Conservation (phyloP, 2,888 invertebrate genomes). For the Campoletis raptor region DNA sequence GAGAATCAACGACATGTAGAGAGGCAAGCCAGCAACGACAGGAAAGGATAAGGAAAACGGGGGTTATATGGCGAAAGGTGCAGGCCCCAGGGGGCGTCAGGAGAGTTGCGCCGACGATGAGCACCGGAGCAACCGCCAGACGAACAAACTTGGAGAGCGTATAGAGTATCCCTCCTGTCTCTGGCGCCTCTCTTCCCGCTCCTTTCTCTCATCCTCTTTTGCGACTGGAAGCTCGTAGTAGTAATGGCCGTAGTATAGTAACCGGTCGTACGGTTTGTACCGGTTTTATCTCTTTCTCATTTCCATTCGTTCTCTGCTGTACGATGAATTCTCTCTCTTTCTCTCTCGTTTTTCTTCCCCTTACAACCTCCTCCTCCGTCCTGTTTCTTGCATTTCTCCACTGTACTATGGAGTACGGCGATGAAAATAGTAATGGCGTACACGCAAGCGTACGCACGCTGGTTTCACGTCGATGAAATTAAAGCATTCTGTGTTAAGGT, state of each 20-base stretch:
- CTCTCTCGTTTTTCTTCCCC: not conserved
- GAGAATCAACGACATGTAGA: constrained; percentile 58
- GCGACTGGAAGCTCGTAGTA: constrained; percentile 59
- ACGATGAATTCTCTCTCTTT: constrained; percentile 38
- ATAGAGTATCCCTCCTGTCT: constrained; percentile 32
- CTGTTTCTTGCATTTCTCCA: not conserved
- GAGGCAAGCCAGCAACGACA: constrained; percentile 11
- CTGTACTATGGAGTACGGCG: constrained; percentile 11
- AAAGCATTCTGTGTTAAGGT: constrained; percentile 57
- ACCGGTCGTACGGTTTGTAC: constrained; percentile 43
- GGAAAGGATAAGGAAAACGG: constrained; percentile 57
- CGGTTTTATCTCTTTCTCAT: constrained; percentile 43
- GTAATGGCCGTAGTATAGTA: constrained; percentile 63
- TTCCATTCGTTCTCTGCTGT: constrained; percentile 20
- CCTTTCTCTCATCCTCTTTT: constrained; percentile 18
- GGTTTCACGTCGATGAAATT: constrained; percentile 47
- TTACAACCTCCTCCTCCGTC: too few relatives aligned
- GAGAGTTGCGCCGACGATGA: constrained; percentile 32
- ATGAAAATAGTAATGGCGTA: constrained; percentile 75
- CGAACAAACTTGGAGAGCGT: constrained; percentile 33
- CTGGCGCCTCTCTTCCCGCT: constrained; percentile 27
- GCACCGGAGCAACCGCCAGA: constrained; percentile 27
- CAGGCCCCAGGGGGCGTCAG: constrained; percentile 35
- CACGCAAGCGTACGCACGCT: constrained; percentile 81
- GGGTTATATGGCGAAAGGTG: constrained; percentile 59